Evolutionary conservation across 2,888 invertebrate genomes (phyloP).

Genomic region (Fragum fragum): DNA sequence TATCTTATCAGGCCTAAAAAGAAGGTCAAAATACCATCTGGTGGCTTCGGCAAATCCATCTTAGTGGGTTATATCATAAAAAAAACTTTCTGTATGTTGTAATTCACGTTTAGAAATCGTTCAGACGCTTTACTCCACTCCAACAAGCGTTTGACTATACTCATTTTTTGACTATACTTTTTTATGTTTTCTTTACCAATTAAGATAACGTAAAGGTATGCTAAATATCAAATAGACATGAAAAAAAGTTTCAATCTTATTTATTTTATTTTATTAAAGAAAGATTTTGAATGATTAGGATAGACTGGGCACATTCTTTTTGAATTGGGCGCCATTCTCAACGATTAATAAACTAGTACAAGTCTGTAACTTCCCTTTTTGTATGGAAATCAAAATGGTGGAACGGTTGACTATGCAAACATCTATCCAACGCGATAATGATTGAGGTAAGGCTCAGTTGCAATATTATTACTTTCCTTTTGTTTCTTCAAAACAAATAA

Average conservation of each 20-base stretch:
- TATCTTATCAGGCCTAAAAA: no score
- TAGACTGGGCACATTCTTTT: no score
- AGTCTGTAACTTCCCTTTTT: conserved; percentile 42
- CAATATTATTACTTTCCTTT: conserved; percentile 31
- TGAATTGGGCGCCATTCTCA: no score
- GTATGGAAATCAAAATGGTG: conserved; percentile 60
- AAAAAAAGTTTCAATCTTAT: no score
- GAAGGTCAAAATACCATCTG: conserved; percentile 53
- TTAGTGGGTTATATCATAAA: no score
- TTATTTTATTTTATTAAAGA: no score
- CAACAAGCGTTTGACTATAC: neutral
- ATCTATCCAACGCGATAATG: conserved; percentile 37
- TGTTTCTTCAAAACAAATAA: neutral
- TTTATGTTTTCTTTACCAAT: neutral
- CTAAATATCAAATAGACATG: no score
- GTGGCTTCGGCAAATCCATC: conserved; percentile 67
- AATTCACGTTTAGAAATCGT: neutral
- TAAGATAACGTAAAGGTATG: no score
- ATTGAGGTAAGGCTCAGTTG: conserved; percentile 49
- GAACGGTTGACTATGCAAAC: conserved; percentile 32
- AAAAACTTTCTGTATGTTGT: neutral
- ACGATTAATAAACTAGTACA: conserved; percentile 24
- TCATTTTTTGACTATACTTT: neutral
- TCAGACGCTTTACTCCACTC: neutral
- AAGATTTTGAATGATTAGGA: no score